These are phyloP conservation scores for Strongylocentrotus purpuratus DNA, from an alignment of 35 echinoderm and acorn worm species.

Conservation along the genomic window DNA sequence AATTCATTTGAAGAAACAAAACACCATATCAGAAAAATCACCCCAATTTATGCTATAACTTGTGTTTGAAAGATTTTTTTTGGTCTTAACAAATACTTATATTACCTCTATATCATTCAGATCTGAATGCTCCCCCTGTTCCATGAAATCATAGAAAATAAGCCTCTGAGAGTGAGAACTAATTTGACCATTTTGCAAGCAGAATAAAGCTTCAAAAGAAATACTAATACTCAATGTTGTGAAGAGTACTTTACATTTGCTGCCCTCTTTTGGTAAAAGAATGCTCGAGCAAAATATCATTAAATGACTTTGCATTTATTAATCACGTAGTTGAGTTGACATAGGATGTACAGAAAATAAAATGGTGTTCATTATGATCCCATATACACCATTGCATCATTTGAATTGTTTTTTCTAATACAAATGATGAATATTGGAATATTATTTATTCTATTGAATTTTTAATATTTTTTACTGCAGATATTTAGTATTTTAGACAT, in stretches of 20 bases:
- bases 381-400: not conserved
- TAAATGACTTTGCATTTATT: not conserved
- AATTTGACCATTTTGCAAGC: not conserved
- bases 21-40: too few relatives aligned
- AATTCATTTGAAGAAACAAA: too few relatives aligned
- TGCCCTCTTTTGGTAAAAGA: not conserved
- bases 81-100: too few relatives aligned
- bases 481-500: too few relatives aligned
- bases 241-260: not conserved
- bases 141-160: not conserved
- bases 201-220: not conserved
- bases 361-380: not conserved
- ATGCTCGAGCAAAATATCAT: not conserved
- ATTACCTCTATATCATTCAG: not conserved
- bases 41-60: too few relatives aligned
- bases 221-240: not conserved
- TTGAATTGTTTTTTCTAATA: not conserved
- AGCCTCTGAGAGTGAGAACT: not conserved
- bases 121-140: not conserved
- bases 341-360: not conserved
- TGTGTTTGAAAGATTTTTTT: too few relatives aligned
- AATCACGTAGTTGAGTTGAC: not conserved
- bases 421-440: too few relatives aligned
- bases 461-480: too few relatives aligned
- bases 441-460: too few relatives aligned